Conservation (phyloP, 2,797 vertebrate genomes). For the Monodelphis domestica region DNA sequence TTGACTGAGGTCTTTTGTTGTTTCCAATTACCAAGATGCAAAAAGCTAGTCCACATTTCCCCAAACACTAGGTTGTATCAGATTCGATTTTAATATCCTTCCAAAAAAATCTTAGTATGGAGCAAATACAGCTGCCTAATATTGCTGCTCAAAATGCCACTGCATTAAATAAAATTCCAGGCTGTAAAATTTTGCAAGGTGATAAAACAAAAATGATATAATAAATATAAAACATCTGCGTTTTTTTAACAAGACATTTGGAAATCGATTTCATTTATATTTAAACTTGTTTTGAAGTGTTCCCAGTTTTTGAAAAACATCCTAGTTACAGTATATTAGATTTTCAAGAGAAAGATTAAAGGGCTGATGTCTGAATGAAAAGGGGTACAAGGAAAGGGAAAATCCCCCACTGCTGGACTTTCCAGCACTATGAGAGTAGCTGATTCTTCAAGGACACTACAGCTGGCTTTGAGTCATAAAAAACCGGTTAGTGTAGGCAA, state of each 20-base stretch:
- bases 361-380: constrained; percentile 77
- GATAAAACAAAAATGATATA: constrained; percentile 87
- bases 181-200: constrained; percentile 87
- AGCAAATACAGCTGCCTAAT: constrained; percentile 85
- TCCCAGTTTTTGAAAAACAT: constrained; percentile 81
- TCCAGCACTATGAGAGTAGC: constrained; percentile 77
- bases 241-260: constrained; percentile 85
- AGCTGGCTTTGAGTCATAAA: constrained; percentile 80
- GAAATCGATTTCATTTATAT: constrained; percentile 85
- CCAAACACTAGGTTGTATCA: constrained; percentile 83
- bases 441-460: constrained; percentile 80
- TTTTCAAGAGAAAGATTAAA: constrained; percentile 82
- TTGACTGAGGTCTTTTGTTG: constrained; percentile 66
- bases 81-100: constrained; percentile 86
- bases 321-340: constrained; percentile 81
- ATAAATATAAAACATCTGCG: constrained; percentile 87
- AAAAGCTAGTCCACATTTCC: constrained; percentile 81
- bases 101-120: constrained; percentile 78
- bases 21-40: constrained; percentile 78
- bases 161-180: constrained; percentile 85
- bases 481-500: constrained; percentile 71
- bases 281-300: constrained; percentile 86
- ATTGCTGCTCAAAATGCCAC: constrained; percentile 84
- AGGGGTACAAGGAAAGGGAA: constrained; percentile 46
- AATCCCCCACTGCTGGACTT: constrained; percentile 62